phyloP scores from a whole-genome alignment of 2,797 vertebrate species.

The Microtus californicus region DNA sequence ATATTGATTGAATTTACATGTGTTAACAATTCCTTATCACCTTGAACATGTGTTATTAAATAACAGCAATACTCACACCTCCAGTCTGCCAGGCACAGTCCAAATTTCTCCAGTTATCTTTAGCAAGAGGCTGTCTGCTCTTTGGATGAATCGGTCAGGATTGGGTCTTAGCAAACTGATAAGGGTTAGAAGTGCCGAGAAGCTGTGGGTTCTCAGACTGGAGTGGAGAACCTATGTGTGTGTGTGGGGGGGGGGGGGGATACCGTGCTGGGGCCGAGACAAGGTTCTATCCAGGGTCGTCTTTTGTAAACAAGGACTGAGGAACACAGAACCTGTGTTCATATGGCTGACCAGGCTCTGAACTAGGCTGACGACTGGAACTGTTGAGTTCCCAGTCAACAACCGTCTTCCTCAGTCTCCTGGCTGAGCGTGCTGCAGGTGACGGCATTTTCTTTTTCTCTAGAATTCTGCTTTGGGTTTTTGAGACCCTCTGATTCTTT shows the following conservation, averaged over 20 bases:
- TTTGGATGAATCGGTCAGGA: constrained; percentile 11
- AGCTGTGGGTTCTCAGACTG: not conserved
- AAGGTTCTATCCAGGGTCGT: not conserved
- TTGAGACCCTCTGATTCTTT: not conserved
- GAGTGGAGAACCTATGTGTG: not conserved
- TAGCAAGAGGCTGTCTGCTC: constrained; percentile 11
- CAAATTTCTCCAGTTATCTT: not conserved
- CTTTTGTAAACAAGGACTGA: not conserved
- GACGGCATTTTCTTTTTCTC: not conserved
- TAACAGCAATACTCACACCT: not conserved
- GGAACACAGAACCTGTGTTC: not conserved
- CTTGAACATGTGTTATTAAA: constrained; percentile 45
- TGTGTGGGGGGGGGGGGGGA: not conserved
- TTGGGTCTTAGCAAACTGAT: not conserved
- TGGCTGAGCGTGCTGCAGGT: not conserved
- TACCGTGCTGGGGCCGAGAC: not conserved
- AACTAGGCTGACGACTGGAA: not conserved
- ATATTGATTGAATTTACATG: constrained; percentile 7
- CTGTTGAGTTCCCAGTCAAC: not conserved
- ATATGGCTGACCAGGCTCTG: not conserved
- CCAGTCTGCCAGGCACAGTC: not conserved
- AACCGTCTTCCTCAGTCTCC: not conserved
- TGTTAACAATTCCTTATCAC: constrained; percentile 47
- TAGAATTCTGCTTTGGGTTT: constrained; percentile 10
- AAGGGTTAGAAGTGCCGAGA: not conserved